Evolutionary conservation across 2,888 invertebrate genomes (phyloP), one percentile per base, ranked within the genome.

Genomic region (Margaritifera margaritifera): DNA sequence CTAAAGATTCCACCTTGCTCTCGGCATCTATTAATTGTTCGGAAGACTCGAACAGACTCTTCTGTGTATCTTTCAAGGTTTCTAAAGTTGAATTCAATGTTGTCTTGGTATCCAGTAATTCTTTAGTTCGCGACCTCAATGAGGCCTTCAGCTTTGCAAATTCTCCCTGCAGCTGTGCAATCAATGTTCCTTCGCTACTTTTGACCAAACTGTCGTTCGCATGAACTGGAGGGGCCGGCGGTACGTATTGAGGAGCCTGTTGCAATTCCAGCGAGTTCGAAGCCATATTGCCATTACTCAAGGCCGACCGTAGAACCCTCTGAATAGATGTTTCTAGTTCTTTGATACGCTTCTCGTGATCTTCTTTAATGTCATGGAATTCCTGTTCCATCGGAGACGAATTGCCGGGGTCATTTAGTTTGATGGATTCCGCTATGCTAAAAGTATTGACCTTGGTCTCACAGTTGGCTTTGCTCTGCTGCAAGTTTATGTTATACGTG

Each of bases 41-140:
- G 20, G 78, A 81, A 19, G 80, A 70, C 51, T 70, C 71, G 27
- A 83, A 72, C 15, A 81, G 63, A n/a, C 80, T 75, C 15, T 80
- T 68, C 65, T 85, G 85, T 20, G 79, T 68, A 67, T 84, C 75
- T n/a, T 76, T 70, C 42, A 83, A 58, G 18, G 74, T 64, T 53
- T 68, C 69, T 11, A 71, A 63, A 0, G 81, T 84, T 63, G 84
- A 84, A 67, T 86, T 85, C 56, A 84, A 71, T 64, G 79, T 79
- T 22, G 77, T 70, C 66, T 75, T 72, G 6, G 79, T 66, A 20
- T 81, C 80, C 15, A 80, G 59, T n/a, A 86, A 66, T 50, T 78
- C 77, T 3, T 77, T 68, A 6, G 78, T 81, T 71, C 80, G 81
- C 56, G 70, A 61, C 53, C 67, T 77, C 3, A 85, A 55, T 4